These are phyloP conservation scores for Thryonomys swinderianus DNA, from an alignment of 2,113 vertebrate genomes.

Conservation along the genomic window DNA sequence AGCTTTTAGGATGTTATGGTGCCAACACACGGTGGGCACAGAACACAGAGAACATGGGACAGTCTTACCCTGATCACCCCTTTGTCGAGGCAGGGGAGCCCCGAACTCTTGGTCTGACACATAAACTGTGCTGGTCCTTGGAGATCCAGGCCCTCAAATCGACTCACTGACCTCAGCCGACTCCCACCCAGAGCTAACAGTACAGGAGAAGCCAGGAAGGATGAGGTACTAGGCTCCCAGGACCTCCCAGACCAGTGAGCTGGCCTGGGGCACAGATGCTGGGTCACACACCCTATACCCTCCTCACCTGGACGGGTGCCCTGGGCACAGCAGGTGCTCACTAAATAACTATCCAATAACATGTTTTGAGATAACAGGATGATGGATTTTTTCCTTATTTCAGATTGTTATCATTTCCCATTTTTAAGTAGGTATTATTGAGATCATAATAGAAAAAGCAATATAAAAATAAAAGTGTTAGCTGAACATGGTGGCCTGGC, in stretches of 20 bases:
- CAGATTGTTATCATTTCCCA: not conserved
- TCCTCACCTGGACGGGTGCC: not conserved
- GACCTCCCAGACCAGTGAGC: not conserved
- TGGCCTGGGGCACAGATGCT: not conserved
- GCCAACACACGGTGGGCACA: too few species aligned
- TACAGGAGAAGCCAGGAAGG: not conserved
- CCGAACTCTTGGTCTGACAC: not conserved
- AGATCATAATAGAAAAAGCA: not conserved
- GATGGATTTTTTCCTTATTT: not conserved
- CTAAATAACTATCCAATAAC: not conserved
- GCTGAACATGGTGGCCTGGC: not conserved
- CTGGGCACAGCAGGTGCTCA: not conserved
- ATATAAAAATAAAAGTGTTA: not conserved
- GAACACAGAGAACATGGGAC: not conserved
- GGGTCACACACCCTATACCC: accelerated
- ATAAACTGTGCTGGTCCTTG: too few species aligned
- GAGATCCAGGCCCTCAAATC: not conserved
- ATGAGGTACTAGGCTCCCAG: too few species aligned
- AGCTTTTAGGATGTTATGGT: too few species aligned
- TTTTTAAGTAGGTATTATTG: not conserved
- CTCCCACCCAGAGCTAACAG: not conserved
- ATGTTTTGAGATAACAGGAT: not conserved
- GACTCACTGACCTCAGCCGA: too few species aligned
- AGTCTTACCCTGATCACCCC: not conserved
- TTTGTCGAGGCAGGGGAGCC: not conserved